A percentile compares a stretch with the other conserved stretches of the same genome.
Evolutionary conservation across 1,140 invertebrate genomes (phyloP).

Genomic region (Apocrypta bakeri): DNA sequence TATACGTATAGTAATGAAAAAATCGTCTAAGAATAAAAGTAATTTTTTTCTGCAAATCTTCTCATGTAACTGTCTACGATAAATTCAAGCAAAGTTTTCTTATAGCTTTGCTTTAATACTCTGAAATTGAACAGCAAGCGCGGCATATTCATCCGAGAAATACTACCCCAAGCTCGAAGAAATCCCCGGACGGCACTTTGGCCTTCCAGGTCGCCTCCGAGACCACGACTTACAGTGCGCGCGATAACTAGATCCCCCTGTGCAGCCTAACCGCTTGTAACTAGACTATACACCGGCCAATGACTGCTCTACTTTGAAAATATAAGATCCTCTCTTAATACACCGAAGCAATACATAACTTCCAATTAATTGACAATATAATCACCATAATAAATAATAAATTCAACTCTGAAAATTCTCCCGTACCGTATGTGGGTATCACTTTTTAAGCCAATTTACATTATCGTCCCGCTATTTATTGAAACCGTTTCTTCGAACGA

Average conservation of each 20-base stretch:
- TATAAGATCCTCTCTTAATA: background rate
- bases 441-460: too few species aligned
- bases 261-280: background rate
- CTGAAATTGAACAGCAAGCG: background rate
- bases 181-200: conserved; percentile 9
- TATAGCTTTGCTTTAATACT: background rate
- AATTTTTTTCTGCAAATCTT: background rate
- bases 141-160: background rate
- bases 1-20: too few species aligned
- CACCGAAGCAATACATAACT: background rate
- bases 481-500: too few species aligned
- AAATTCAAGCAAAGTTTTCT: background rate
- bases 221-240: conserved; percentile 17
- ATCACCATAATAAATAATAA: too few species aligned
- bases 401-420: too few species aligned
- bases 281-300: background rate
- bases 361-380: too few species aligned
- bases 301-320: background rate
- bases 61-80: background rate
- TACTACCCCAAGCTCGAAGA: background rate
- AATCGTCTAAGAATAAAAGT: too few species aligned
- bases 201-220: background rate
- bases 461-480: too few species aligned
- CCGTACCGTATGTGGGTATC: too few species aligned
- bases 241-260: conserved; percentile 19